These are phyloP conservation scores for Meteorus colon DNA, from an alignment of 2,888 invertebrate genomes.

Conservation along the genomic window DNA sequence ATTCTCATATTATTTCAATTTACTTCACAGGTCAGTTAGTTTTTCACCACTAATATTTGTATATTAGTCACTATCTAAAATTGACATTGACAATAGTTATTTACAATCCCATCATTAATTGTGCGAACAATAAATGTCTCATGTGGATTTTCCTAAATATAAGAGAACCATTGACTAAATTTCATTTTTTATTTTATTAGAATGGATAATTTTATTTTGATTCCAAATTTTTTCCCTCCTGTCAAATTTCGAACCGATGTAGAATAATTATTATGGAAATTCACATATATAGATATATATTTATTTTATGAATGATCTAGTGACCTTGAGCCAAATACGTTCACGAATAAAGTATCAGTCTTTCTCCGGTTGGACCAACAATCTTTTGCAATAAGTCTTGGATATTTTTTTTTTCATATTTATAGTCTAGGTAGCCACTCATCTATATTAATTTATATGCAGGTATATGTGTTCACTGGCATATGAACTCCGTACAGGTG, in stretches of 20 bases:
- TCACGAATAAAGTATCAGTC: constrained; percentile 15
- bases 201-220: background rate
- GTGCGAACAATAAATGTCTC: too few species aligned
- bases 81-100: too few species aligned
- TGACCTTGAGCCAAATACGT: constrained; percentile 67
- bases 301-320: constrained; percentile 55
- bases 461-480: background rate
- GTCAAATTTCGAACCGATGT: background rate
- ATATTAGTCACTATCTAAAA: too few species aligned
- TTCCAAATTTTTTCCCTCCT: background rate
- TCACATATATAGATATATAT: background rate
- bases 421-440: background rate
- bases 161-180: too few species aligned
- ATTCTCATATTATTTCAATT: too few species aligned
- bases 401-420: background rate
- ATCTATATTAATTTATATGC: too few species aligned
- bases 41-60: too few species aligned
- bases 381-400: constrained; percentile 33
- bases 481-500: background rate
- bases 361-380: constrained; percentile 2
- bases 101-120: too few species aligned
- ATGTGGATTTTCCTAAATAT: too few species aligned
- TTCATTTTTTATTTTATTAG: too few species aligned
- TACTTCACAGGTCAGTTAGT: too few species aligned
- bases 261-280: background rate